Base-by-base conservation (phyloP, 2,797 vertebrate genomes). In the Malurus leucopterus region DNA sequence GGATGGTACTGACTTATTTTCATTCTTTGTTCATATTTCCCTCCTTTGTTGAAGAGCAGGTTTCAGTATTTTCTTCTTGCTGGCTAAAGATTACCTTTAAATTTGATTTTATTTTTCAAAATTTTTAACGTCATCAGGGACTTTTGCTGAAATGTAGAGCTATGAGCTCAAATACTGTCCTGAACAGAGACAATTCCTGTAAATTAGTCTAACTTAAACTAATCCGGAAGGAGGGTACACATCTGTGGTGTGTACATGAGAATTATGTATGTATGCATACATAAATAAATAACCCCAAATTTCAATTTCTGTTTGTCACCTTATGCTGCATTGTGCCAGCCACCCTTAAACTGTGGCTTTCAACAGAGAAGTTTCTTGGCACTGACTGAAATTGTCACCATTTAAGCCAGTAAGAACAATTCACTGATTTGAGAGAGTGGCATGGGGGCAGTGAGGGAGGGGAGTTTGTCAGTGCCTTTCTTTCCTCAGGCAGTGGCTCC, bases 181-280 rank as follows among this genome's bases (percentile, higher is more conserved):
- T 77, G 34, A 65, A 13, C 5, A 61, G 61, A 73, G 27, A 12
- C 1, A 1, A 32, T 71, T 13, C 59, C 30, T 73, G 16, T 74
- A 70, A 80, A 61, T 63, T 32, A 49, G 23, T 36, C n/a, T 53
- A 15, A 30, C 2, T 50, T 50, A 34, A 73, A 40, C 29, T 34
- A 16, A n/a, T 53, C 38, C 69, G n/a, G 18, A 67, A 70, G 49
- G 38, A 70, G 27, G 7, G 4, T 17, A 29, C 8, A 13, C 23
- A 74, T 57, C 20, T 47, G 7, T 32, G n/a, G 11, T 1, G 1
- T 34, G 8, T 34, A 2, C 44, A 12, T 46, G n/a, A 55, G 51
- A 79, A 30, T 8, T 36, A 3, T 9, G 0, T 38, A 5, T 26
- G 5, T n/a, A 8, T 29, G 6, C 2, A 30, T 8, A 8, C 7